Percentiles rank a stretch among this genome's conserved stretches.
Conservation (phyloP, 2,113 vertebrate species). For the Cinclus cinclus region DNA sequence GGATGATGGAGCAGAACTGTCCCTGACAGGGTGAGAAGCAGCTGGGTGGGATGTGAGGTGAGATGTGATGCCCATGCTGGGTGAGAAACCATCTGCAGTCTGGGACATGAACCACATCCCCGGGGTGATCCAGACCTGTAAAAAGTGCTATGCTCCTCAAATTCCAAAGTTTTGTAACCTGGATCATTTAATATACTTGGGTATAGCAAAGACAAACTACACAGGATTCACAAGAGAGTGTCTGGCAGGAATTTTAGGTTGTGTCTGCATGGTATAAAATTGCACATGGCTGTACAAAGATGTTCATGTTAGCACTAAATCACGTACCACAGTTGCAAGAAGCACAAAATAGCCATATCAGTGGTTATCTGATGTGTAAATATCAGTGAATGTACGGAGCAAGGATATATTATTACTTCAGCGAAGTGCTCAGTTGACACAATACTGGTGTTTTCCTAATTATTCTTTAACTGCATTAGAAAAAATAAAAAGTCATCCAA, state of each 20-base stretch:
- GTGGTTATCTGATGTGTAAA: background rate
- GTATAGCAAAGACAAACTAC: background rate
- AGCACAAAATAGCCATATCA: background rate
- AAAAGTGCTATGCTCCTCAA: rapidly evolving
- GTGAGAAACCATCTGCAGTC: rapidly evolving
- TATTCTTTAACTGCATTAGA: background rate
- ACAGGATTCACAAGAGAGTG: background rate
- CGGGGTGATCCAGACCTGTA: background rate
- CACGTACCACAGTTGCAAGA: background rate
- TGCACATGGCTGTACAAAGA: background rate
- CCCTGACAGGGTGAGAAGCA: background rate
- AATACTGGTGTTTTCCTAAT: background rate
- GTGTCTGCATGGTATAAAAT: background rate
- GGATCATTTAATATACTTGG: background rate
- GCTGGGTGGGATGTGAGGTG: background rate
- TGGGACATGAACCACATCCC: background rate
- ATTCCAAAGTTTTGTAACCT: background rate
- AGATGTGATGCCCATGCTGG: background rate
- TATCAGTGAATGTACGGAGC: background rate
- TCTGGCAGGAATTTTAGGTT: background rate
- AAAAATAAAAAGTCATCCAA: background rate
- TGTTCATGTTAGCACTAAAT: background rate
- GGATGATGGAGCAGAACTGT: background rate
- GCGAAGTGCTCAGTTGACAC: background rate
- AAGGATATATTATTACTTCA: background rate